These are phyloP conservation scores for Paedocypris sp. DNA, from an alignment of 2,113 vertebrate species.

Conservation along the genomic window DNA sequence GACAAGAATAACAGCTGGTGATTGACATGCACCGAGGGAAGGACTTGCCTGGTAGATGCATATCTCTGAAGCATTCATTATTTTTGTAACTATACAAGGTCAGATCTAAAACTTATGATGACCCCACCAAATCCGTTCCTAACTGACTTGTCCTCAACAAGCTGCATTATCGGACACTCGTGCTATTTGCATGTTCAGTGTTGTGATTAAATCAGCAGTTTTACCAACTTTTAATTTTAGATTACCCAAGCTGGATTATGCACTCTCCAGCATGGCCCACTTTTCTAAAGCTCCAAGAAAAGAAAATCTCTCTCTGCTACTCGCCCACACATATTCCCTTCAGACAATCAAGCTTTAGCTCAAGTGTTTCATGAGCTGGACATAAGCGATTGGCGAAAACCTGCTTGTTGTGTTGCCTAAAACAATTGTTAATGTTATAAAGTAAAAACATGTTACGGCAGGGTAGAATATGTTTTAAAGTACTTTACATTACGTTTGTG, in stretches of 20 bases:
- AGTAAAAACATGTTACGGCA: neutral
- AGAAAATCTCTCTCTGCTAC: conserved; percentile 16
- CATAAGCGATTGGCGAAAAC: neutral
- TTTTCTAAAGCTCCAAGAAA: conserved; percentile 20
- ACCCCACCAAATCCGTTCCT: neutral
- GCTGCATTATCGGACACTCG: neutral
- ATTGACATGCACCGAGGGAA: conserved; percentile 35
- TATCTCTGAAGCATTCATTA: neutral
- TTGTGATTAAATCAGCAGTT: neutral
- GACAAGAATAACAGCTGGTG: conserved; percentile 49
- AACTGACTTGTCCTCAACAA: neutral
- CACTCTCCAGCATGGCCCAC: conserved; percentile 11
- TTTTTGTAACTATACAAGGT: neutral
- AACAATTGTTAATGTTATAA: neutral
- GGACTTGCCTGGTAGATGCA: conserved; percentile 16
- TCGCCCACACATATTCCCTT: conserved; percentile 22
- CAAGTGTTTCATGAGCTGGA: conserved; percentile 9
- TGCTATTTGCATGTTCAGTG: neutral
- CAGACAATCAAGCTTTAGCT: conserved; percentile 23
- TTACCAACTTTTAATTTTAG: conserved; percentile 3
- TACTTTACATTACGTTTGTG: too few species aligned
- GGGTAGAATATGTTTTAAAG: neutral
- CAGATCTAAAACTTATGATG: neutral
- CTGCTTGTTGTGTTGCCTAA: neutral
- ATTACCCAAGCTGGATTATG: conserved; percentile 5